These are phyloP conservation scores for Chrysemys picta DNA, from an alignment of 2,113 vertebrate species.

Conservation along the genomic window DNA sequence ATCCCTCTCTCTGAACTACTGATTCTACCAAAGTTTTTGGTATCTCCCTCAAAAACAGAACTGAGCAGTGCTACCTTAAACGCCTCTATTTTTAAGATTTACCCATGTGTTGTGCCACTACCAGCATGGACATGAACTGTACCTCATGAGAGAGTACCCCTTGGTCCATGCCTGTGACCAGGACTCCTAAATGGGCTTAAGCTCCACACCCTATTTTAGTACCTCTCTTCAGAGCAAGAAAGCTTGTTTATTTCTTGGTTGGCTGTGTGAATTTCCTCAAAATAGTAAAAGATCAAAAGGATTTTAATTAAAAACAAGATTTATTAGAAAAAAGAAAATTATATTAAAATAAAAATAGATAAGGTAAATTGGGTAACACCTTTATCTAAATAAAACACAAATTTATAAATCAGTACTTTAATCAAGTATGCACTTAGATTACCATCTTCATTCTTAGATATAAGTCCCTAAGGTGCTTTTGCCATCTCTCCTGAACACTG, in stretches of 20 bases:
- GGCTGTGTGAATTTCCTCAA: background rate
- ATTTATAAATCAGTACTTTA: background rate
- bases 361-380: background rate
- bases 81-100: background rate
- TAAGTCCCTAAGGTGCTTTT: background rate
- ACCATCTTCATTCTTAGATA: too few relatives aligned
- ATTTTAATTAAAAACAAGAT: background rate
- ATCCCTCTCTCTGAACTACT: constrained; percentile 30
- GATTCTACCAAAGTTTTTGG: constrained; percentile 5
- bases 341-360: background rate
- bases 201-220: background rate
- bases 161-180: background rate
- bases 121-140: background rate
- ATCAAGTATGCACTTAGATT: background rate
- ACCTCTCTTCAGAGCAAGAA: background rate
- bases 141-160: background rate
- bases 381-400: background rate
- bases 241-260: background rate
- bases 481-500: background rate
- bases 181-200: background rate
- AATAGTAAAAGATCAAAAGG: background rate
- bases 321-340: background rate
- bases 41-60: constrained; percentile 21
- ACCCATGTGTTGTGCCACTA: too few relatives aligned
- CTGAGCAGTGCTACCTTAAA: background rate